Evolutionary conservation across 2,113 vertebrate genomes (phyloP).

Genomic region (Pantherophis guttatus): DNA sequence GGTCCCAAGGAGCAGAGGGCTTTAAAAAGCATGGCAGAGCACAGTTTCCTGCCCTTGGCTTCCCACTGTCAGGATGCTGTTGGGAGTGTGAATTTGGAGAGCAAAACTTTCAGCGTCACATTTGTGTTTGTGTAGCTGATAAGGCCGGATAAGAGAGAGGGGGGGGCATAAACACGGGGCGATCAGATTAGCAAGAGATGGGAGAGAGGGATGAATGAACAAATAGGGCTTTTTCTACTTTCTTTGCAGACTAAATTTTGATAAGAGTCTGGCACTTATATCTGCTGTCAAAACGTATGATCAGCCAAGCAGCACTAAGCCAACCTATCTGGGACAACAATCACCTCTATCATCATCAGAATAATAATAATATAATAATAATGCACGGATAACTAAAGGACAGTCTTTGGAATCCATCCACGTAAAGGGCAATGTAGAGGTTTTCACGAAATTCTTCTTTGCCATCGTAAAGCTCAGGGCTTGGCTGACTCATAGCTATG

Average conservation of each 20-base stretch:
- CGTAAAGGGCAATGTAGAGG: background rate
- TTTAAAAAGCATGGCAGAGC: slow-evolving; percentile 13
- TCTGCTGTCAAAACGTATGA: background rate
- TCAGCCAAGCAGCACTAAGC: background rate
- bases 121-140: background rate
- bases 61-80: slow-evolving; percentile 9
- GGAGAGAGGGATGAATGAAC: background rate
- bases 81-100: background rate
- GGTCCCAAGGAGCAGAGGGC: slow-evolving; percentile 47
- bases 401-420: background rate
- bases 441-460: background rate
- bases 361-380: background rate
- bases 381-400: background rate
- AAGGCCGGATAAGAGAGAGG: background rate
- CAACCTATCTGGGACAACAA: background rate
- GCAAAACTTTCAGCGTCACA: background rate
- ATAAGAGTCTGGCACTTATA: background rate
- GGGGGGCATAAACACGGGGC: background rate
- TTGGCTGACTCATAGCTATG: background rate
- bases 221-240: background rate
- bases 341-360: background rate
- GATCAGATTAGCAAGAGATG: background rate
- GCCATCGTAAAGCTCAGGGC: background rate
- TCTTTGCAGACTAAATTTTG: background rate
- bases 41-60: slow-evolving; percentile 27